Base-by-base conservation (phyloP, 1,140 invertebrate genomes). In the Gryllus bimaculatus region DNA sequence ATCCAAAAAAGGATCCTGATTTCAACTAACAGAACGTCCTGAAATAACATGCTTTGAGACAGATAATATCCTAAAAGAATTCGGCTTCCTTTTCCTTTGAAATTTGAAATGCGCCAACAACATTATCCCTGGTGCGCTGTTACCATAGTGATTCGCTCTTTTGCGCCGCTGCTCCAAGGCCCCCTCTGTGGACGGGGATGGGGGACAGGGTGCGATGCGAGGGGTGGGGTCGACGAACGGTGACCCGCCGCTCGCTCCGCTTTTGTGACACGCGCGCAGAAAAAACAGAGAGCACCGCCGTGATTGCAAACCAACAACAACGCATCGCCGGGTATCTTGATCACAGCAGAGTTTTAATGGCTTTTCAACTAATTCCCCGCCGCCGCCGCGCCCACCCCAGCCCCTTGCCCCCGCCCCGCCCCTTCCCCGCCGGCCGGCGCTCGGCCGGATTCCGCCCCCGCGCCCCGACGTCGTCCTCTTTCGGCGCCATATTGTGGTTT, bases 291-390 rank as follows among this genome's bases (percentile, higher is more conserved):
- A 66, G 54, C 54, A 66, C 54, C 10, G 54, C 54, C 54, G 54
- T 66, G 54, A 66, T 66, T 66, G 54, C 54, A 66, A 66, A 66
- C 54, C 54, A 66, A 66, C 54, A 66, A 66, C 54, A 66, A 66
- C 54, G 54, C 54, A 18, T 66, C 54, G 54, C 54, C 54, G 54
- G 54, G 2, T 66, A 66, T 66, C 54, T 1, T 66, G 54, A 66
- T 66, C 54, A 66, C 54, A 66, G 54, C 54, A 18, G 54, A 66
- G 54, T 66, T 66, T 66, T 66, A 66, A 66, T 66, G 2, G 54
- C 2, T 7, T 66, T 66, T 66, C 54, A 66, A 66, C n/a, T n/a
- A 66, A 66, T 66, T 66, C 10, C 54, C 54, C 1, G 54, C 54
- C 54, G 18, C 54, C 54, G 7, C 54, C 18, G 54, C 54, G 54